Conservation (phyloP, 35 echinoderm and acorn worm species). For the Diadema setosum region DNA sequence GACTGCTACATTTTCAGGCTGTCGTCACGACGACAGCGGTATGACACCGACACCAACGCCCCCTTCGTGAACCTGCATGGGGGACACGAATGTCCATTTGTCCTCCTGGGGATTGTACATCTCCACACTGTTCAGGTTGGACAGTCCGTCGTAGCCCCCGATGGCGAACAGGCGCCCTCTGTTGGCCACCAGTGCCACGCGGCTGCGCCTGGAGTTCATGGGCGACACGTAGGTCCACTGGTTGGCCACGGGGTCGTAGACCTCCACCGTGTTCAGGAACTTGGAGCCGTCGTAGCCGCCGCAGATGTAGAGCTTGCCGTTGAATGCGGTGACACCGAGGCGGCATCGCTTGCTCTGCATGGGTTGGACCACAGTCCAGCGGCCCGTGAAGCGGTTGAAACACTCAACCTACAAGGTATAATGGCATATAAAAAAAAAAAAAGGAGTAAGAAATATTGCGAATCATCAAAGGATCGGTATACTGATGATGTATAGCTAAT, state of each 20-base stretch:
- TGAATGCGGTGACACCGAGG: constrained; percentile 87
- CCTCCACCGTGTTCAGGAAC: constrained; percentile 94
- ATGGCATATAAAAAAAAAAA: no score
- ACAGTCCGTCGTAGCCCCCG: constrained; percentile 89
- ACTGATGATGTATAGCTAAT: no score
- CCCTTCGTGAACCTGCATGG: constrained; percentile 91
- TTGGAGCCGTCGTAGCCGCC: constrained; percentile 95
- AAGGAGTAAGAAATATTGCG: no score
- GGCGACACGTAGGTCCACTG: constrained; percentile 71
- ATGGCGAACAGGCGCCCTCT: constrained; percentile 87
- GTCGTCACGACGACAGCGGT: constrained; percentile 63
- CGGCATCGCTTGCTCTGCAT: constrained; percentile 95
- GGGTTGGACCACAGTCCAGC: constrained; percentile 88
- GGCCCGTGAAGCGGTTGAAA: constrained; percentile 96
- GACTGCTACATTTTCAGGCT: no score
- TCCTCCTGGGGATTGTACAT: constrained; percentile 70
- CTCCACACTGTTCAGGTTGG: constrained; percentile 96
- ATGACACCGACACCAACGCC: constrained; percentile 96
- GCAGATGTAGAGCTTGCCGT: constrained; percentile 95
- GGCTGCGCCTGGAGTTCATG: constrained; percentile 85
- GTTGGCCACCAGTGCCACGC: constrained; percentile 90
- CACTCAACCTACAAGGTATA: constrained; percentile 76
- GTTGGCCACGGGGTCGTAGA: constrained; percentile 88
- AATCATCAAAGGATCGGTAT: no score
- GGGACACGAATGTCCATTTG: constrained; percentile 67